A percentile compares a stretch with the other conserved stretches of the same genome.
These are phyloP conservation scores for Rotaria sp. DNA, from an alignment of 2,888 invertebrate genomes.

Conservation along the genomic window DNA sequence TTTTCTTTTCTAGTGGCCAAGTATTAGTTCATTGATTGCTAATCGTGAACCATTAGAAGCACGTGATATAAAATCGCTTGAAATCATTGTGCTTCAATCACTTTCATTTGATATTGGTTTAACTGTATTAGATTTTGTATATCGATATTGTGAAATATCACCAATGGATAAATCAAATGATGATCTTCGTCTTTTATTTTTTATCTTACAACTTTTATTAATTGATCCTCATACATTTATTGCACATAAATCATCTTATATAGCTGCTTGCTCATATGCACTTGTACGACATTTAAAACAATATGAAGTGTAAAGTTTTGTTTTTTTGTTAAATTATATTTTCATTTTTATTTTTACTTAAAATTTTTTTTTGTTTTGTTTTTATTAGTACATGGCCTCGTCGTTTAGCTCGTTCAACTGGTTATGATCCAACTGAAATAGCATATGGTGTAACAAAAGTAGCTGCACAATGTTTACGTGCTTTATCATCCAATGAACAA, in stretches of 20 bases:
- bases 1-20: background rate
- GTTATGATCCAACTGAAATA: background rate
- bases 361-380: background rate
- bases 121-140: conserved; percentile 9
- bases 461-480: conserved; percentile 9
- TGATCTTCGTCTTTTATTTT: conserved; percentile 24
- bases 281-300: conserved; percentile 10
- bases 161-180: background rate
- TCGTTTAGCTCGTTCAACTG: conserved; percentile 12
- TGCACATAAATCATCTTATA: conserved; percentile 9
- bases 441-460: background rate
- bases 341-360: too few species aligned
- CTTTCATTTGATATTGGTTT: background rate
- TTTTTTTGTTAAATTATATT: background rate
- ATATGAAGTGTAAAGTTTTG: background rate
- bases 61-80: background rate
- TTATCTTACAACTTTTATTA: conserved; percentile 14
- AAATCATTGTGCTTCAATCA: background rate
- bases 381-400: background rate
- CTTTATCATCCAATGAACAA: background rate
- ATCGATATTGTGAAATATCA: conserved; percentile 8
- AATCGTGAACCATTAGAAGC: conserved; percentile 1
- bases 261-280: conserved; percentile 17
- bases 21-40: background rate
- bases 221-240: conserved; percentile 6